Base-by-base conservation (phyloP, 2,888 invertebrate genomes). In the Acanthococcus lagerstroemiae region DNA sequence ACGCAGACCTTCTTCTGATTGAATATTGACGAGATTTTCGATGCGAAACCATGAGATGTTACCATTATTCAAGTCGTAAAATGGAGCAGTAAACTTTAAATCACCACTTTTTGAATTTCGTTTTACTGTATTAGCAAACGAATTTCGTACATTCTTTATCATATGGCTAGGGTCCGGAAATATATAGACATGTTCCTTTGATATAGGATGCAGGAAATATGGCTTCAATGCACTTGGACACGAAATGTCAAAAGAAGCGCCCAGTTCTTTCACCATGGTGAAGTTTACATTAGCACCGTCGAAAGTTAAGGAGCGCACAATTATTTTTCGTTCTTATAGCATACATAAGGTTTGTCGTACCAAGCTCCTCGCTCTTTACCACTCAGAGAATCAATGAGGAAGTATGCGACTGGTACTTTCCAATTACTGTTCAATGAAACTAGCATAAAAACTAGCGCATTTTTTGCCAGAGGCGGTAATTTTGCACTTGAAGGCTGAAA, bases 321-420 rank as follows among this genome's bases (percentile, higher is more conserved):
- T 19, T 19, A 19, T 9, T 2, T 50, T 3, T 9, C 17, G 17
- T 21, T 9, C 9, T 50, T 3, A 21, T n/a, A n/a, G 19, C 21
- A 50, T n/a, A n/a, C n/a, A n/a, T n/a, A n/a, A n/a, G n/a, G n/a
- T 21, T 19, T 19, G 9, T 19, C 9, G 9, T n/a, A 19, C 19
- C 12, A 50, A 21, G 9, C 17, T 9, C 19, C 50, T 50, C 50
- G 12, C 21, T 50, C 50, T 21, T 50, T 19, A 50, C 19, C 50
- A 50, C 17, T 50, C 21, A 50, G 17, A 19, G 19, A n/a, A 50
- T 50, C 50, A 50, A 50, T 50, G 9, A 50, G 21, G 17, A 50
- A 50, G 21, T 50, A 50, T 19, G n/a, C 50, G 12, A 50, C 17
- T n/a, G 50, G 50, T n/a, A 50, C 21, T 50, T 50, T 50, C 50